Conservation (phyloP, 2,113 vertebrate genomes). For the Elephantulus edwardii region DNA sequence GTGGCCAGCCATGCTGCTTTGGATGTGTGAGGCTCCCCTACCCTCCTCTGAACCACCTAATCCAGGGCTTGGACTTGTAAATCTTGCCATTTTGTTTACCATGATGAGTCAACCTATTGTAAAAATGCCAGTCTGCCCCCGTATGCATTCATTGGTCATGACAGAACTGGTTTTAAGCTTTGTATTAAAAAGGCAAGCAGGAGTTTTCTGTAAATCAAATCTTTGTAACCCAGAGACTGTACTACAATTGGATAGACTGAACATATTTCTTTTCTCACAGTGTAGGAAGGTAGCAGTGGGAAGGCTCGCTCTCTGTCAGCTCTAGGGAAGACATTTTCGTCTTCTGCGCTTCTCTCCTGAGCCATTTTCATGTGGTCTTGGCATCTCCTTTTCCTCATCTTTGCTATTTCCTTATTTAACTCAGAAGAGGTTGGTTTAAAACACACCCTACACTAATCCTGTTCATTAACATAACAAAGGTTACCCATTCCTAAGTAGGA, state of each 20-base stretch:
- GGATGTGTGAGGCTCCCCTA: too few species aligned
- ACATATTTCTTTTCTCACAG: not conserved
- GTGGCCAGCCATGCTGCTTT: too few species aligned
- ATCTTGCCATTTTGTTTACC: too few species aligned
- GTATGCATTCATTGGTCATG: not conserved
- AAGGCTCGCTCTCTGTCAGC: not conserved
- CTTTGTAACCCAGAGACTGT: not conserved
- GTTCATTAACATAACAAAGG: too few species aligned
- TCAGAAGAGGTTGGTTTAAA: not conserved
- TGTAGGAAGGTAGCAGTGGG: too few species aligned
- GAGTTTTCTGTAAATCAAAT: not conserved
- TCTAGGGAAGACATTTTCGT: not conserved
- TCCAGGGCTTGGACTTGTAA: too few species aligned
- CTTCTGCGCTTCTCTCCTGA: not conserved
- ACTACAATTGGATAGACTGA: not conserved
- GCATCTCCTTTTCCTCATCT: not conserved
- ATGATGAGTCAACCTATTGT: too few species aligned
- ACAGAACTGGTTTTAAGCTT: not conserved
- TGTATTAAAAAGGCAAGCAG: not conserved
- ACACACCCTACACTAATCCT: not conserved
- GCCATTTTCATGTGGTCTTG: not conserved
- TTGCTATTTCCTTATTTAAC: not conserved
- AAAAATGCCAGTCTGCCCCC: too few species aligned
- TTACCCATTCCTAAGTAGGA: not conserved
- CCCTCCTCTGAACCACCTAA: too few species aligned